phyloP scores from a whole-genome alignment of 2,797 vertebrate genomes.

The Pseudochaenichthys georgianus region DNA sequence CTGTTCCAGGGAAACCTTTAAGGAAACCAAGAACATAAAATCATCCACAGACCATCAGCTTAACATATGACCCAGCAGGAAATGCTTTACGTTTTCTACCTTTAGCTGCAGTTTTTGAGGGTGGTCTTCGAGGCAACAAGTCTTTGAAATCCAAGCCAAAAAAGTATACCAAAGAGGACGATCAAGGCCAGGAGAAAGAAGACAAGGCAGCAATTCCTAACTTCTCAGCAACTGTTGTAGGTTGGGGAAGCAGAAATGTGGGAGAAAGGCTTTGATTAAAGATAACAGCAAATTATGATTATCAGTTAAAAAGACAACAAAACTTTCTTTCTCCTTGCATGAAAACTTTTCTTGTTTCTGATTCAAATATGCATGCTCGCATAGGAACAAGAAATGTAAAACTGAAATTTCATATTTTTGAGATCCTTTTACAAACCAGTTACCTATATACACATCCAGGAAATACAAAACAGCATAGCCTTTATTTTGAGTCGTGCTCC shows the following conservation, averaged over 20 bases:
- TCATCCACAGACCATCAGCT: not conserved
- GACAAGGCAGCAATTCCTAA: constrained; percentile 55
- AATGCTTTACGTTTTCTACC: too few species aligned
- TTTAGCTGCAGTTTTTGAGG: not conserved
- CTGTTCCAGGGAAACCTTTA: constrained; percentile 40
- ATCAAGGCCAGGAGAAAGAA: constrained; percentile 61
- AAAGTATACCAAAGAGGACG: constrained; percentile 21
- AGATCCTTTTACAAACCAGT: too few species aligned
- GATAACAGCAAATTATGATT: not conserved
- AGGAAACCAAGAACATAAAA: constrained; percentile 10
- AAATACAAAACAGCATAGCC: too few species aligned
- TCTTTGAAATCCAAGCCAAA: constrained; percentile 39
- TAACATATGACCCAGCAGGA: not conserved
- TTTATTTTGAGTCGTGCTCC: too few species aligned
- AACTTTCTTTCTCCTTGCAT: not conserved
- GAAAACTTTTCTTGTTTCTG: not conserved
- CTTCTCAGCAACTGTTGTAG: constrained; percentile 23
- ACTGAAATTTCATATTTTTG: too few species aligned
- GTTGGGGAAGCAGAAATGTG: not conserved
- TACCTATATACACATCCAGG: too few species aligned
- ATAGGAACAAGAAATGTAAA: too few species aligned
- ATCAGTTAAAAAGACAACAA: not conserved
- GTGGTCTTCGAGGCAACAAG: not conserved
- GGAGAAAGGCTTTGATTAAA: not conserved
- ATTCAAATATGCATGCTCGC: too few species aligned